Percentiles rank a stretch among this genome's conserved stretches.
Conservation (phyloP, 1,140 invertebrate genomes). For the Armadillidium nasatum region DNA sequence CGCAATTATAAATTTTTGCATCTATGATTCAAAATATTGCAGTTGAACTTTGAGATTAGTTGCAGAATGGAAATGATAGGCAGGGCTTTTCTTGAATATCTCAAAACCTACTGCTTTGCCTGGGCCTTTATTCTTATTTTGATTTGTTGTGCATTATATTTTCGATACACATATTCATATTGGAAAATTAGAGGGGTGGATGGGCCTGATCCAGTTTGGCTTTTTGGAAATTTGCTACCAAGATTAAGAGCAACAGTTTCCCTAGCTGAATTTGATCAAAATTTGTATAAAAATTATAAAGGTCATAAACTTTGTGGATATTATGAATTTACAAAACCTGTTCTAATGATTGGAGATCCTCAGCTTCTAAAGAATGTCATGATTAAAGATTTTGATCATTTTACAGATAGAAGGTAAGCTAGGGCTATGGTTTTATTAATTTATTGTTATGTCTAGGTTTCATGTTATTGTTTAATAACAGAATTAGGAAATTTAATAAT, state of each 20-base stretch:
- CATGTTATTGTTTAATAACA: no score
- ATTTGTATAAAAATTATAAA: conserved; percentile 37
- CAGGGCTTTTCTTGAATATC: no score
- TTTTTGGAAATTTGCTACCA: conserved; percentile 39
- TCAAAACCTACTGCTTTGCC: not conserved
- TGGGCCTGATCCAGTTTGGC: conserved; percentile 37
- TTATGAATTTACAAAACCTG: conserved; percentile 47
- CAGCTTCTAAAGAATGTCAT: conserved; percentile 58
- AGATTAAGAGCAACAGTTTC: conserved; percentile 33
- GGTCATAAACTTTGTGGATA: conserved; percentile 30
- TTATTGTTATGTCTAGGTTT: no score
- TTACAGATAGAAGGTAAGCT: conserved; percentile 53
- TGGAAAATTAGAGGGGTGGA: conserved; percentile 37
- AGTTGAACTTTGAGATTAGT: no score
- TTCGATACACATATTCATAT: conserved; percentile 16
- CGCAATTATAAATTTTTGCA: no score
- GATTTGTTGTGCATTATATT: not conserved
- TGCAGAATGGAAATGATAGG: no score
- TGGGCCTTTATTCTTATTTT: not conserved
- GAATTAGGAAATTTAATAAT: no score
- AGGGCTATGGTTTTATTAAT: not conserved
- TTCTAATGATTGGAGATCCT: conserved; percentile 57
- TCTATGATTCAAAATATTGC: no score
- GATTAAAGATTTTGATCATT: conserved; percentile 63
- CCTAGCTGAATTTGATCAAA: conserved; percentile 38